Conservation (phyloP, 2,797 vertebrate genomes). For the Nannoperca australis region DNA sequence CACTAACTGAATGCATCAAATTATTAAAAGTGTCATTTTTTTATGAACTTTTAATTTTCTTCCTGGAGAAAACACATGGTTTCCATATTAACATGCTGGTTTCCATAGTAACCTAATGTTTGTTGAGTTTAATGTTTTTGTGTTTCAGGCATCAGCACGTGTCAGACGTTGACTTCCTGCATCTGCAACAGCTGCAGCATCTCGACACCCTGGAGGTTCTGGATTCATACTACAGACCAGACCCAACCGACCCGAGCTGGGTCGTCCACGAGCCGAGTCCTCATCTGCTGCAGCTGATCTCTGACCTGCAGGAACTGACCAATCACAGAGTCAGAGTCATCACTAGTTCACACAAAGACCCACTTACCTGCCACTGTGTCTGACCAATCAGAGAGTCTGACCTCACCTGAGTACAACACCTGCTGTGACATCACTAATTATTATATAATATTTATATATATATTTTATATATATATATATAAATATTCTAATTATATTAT, state of each 20-base stretch:
- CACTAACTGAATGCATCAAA: no score
- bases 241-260: constrained; percentile 8
- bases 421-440: not conserved
- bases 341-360: constrained; percentile 38
- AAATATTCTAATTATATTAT: not conserved
- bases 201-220: constrained; percentile 55
- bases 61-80: no score
- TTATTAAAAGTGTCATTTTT: no score
- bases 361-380: constrained; percentile 51
- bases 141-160: constrained; percentile 58
- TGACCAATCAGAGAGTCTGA: constrained; percentile 34
- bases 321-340: constrained; percentile 58
- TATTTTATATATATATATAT: no score
- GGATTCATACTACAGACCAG: constrained; percentile 57
- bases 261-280: constrained; percentile 48
- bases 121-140: not conserved
- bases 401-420: no score
- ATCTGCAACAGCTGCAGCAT: constrained; percentile 40
- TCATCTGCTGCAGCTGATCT: constrained; percentile 42
- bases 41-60: no score
- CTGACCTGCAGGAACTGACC: constrained; percentile 45
- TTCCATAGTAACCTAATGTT: not conserved
- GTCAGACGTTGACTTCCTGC: constrained; percentile 54
- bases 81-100: not conserved
- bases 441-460: no score